Base-by-base conservation (phyloP, 1,140 invertebrate species). In the Thaumatotibia leucotreta region DNA sequence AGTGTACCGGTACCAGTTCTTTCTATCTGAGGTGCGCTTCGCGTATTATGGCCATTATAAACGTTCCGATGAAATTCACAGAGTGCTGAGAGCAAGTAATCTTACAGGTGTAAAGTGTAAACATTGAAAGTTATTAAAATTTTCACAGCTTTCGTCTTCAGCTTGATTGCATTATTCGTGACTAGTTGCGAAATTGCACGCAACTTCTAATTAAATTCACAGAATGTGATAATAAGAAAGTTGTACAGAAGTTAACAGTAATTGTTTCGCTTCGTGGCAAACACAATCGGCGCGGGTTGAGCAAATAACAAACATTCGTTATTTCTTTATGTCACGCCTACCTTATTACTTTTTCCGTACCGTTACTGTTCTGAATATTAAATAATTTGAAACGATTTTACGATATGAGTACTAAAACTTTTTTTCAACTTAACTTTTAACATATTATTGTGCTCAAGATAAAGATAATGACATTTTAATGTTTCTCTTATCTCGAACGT, bases 201-300 rank as follows among this genome's bases (percentile, higher is more conserved):
- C 61, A 11, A 33, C 20, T 67, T 32, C 61, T 67, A 67, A 67
- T 67, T 67, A 33, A n/a, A 63, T 67, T 67, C 66, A 45, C 14
- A 58, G 52, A 58, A 58, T 29, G 52, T 27, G 52, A 58, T 58
- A 58, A 27, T 27, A 58, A 14, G 52, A 58, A 58, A 58, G 52
- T 58, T 58, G 52, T 29, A 27, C 23, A 29, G 24, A 31, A 58
- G 23, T 14, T 58, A 58, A 17, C 52, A 58, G 23, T 58, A 58
- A 27, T 27, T 4, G 23, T 58, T 14, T 27, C 5, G 27, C 39
- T 20, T 17, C 39, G 39, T 2, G 14, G n/a, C 3, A n/a, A 39
- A 17, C 2, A 39, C 35, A 39, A 14, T 39, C 35, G 4, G 35
- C n/a, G 14, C 35, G 4, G 35, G 14, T 8, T 39, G 11, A 39